These are phyloP conservation scores for Paedocypris micromegethes DNA, from an alignment of 2,797 vertebrate genomes.

Conservation along the genomic window DNA sequence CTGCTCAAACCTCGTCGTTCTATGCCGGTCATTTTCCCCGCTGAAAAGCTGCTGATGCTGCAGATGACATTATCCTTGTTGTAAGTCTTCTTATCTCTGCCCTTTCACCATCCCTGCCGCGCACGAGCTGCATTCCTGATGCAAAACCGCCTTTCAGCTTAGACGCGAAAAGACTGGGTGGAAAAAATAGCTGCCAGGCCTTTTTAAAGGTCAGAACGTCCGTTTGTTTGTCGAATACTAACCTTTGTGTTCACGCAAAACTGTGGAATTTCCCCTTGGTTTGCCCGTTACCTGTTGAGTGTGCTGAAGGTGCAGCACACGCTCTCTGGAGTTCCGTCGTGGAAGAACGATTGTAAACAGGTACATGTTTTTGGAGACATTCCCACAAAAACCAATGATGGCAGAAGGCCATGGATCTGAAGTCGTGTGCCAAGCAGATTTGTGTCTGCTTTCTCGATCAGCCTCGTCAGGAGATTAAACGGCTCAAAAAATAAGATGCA, in stretches of 20 bases:
- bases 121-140: constrained; percentile 14
- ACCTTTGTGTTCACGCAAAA: constrained; percentile 9
- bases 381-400: background rate
- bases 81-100: constrained; percentile 26
- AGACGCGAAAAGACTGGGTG: background rate
- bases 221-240: constrained; percentile 17
- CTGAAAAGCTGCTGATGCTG: constrained; percentile 18
- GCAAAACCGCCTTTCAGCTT: background rate
- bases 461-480: constrained; percentile 18
- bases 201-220: constrained; percentile 22
- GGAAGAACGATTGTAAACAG: too few species aligned
- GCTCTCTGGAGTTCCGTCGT: constrained; percentile 11
- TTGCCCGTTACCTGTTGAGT: too few species aligned
- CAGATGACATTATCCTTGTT: constrained; percentile 31
- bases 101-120: constrained; percentile 17
- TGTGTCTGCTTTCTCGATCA: constrained; percentile 21
- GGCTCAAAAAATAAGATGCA: background rate
- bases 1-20: constrained; percentile 2
- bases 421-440: constrained; percentile 38
- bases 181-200: background rate
- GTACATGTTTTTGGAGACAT: too few species aligned
- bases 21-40: constrained; percentile 11
- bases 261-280: background rate
- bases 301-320: constrained; percentile 24
- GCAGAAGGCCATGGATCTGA: constrained; percentile 32